Percentiles rank a stretch among this genome's conserved stretches.
These are phyloP conservation scores for Masticophis lateralis DNA, from an alignment of 2,797 vertebrate genomes.

Conservation along the genomic window DNA sequence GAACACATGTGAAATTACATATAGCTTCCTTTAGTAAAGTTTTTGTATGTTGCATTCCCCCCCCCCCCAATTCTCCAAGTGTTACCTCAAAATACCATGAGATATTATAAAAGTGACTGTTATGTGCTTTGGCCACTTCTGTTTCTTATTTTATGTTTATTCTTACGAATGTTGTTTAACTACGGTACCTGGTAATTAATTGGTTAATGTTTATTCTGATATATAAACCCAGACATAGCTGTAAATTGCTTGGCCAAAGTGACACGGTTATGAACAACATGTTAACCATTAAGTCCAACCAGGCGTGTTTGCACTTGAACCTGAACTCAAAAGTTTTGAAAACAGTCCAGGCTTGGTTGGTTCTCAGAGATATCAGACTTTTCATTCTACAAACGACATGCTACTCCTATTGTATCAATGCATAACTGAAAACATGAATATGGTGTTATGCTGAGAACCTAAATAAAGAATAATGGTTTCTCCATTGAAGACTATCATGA, in stretches of 20 bases:
- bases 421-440: neutral
- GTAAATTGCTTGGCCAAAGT: constrained; percentile 39
- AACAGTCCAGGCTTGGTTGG: constrained; percentile 17
- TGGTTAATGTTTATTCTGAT: constrained; percentile 49
- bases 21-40: neutral
- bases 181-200: constrained; percentile 46
- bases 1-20: neutral
- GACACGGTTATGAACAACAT: constrained; percentile 49
- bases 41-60: neutral
- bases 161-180: constrained; percentile 53
- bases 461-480: neutral
- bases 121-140: neutral
- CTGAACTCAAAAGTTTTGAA: constrained; percentile 24
- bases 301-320: constrained; percentile 39
- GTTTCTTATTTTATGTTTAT: neutral
- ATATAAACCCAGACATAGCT: constrained; percentile 46
- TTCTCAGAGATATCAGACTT: neutral
- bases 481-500: neutral
- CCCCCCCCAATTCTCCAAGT: neutral
- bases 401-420: neutral
- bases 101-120: neutral
- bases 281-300: constrained; percentile 39
- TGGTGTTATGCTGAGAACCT: neutral
- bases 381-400: neutral
- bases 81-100: neutral